phyloP scores from a whole-genome alignment of 2,888 invertebrate genomes.

The Pristionchus mayeri region DNA sequence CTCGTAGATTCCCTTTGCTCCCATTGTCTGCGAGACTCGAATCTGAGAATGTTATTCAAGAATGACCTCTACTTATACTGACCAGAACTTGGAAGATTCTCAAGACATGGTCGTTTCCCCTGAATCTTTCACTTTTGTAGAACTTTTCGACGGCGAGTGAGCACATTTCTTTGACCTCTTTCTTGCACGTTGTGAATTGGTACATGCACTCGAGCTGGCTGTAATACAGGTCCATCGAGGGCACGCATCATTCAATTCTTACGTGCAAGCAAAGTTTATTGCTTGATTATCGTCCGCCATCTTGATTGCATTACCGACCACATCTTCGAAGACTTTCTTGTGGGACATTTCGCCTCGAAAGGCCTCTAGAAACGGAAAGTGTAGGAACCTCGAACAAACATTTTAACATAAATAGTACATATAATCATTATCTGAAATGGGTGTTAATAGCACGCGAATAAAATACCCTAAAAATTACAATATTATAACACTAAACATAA shows the following conservation, averaged over 20 bases:
- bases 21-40: conserved; percentile 26
- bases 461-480: too few relatives aligned
- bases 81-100: conserved; percentile 45
- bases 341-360: conserved; percentile 6
- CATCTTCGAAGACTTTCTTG: conserved; percentile 6
- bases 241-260: not conserved
- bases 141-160: conserved; percentile 17
- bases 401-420: too few relatives aligned
- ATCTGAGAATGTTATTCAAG: too few relatives aligned
- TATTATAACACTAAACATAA: too few relatives aligned
- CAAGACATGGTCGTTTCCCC: conserved; percentile 47
- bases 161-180: conserved; percentile 26
- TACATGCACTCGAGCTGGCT: conserved; percentile 44
- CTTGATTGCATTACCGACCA: not conserved
- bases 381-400: too few relatives aligned
- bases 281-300: conserved; percentile 34
- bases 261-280: conserved; percentile 43
- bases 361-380: not conserved
- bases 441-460: too few relatives aligned
- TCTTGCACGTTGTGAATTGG: not conserved
- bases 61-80: too few relatives aligned
- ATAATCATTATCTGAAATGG: too few relatives aligned
- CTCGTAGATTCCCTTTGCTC: conserved; percentile 34
- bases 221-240: not conserved
- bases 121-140: conserved; percentile 4